Percentiles rank a stretch among this genome's conserved stretches.
phyloP scores from a whole-genome alignment of 2,113 vertebrate genomes.

The Haemorhous mexicanus region DNA sequence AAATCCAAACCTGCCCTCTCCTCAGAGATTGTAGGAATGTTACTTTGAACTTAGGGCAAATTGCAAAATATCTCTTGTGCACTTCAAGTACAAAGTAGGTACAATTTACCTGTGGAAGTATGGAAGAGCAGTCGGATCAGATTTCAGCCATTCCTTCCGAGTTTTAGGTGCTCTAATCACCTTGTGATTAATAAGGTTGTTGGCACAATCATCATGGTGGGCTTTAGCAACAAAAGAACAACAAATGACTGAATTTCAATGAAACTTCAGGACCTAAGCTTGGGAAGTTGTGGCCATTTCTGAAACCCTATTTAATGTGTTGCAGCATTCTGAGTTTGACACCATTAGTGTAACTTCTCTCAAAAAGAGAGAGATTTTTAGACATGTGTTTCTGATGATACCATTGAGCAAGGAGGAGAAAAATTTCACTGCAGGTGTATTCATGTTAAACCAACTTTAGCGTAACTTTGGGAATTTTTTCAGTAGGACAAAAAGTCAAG shows the following conservation, averaged over 20 bases:
- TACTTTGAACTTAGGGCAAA: background rate
- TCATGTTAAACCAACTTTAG: background rate
- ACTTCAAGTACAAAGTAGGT: background rate
- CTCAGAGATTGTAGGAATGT: background rate
- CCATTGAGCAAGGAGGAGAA: background rate
- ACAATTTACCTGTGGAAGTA: fast-evolving
- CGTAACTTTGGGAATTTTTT: background rate
- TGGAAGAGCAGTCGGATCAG: background rate
- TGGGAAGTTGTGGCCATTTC: background rate
- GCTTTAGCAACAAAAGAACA: background rate
- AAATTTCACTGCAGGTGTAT: fast-evolving
- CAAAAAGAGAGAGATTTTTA: background rate
- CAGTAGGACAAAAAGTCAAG: background rate
- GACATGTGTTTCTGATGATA: background rate
- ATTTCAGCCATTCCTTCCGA: background rate
- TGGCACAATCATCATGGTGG: background rate
- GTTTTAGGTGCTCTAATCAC: background rate
- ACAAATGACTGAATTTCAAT: background rate
- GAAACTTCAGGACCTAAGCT: fast-evolving
- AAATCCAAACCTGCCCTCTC: background rate
- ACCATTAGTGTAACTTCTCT: background rate
- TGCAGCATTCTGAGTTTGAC: background rate
- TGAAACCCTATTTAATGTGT: background rate
- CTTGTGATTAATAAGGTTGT: background rate
- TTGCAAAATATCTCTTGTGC: background rate